Evolutionary conservation across 1,140 invertebrate species (phyloP).

Genomic region (Halesus radiatus): DNA sequence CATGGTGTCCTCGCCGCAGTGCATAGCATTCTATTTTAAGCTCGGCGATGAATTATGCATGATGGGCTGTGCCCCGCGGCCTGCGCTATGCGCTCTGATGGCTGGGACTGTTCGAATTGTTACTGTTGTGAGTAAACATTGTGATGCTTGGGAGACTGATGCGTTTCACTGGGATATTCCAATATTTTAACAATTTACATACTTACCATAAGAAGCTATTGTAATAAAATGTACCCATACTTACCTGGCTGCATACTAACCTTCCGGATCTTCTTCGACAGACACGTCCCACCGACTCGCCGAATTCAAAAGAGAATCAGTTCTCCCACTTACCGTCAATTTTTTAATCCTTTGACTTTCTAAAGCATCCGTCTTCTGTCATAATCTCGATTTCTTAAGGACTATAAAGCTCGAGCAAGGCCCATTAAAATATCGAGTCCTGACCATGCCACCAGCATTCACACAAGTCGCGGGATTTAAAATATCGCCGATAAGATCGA

Average conservation of each 20-base stretch:
- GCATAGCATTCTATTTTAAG: conserved; percentile 27
- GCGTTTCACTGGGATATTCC: conserved; percentile 25
- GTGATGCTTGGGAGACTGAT: neutral
- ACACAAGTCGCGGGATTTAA: conserved; percentile 16
- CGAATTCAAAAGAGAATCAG: conserved; percentile 39
- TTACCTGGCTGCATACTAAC: conserved; percentile 23
- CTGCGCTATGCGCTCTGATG: too few species aligned
- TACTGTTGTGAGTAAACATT: conserved; percentile 15
- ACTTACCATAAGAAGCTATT: conserved; percentile 1
- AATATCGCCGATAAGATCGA: conserved; percentile 41
- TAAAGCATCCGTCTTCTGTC: neutral
- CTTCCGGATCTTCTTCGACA: neutral
- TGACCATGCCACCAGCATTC: neutral
- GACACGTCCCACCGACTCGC: conserved; percentile 7
- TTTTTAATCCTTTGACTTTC: conserved; percentile 20
- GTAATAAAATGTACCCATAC: conserved; percentile 5
- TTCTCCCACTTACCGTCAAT: conserved; percentile 28
- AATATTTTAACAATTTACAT: conserved; percentile 26
- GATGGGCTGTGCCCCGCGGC: neutral
- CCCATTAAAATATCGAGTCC: conserved; percentile 16
- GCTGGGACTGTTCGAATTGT: neutral
- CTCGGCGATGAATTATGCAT: conserved; percentile 18
- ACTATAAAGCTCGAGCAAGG: conserved; percentile 18
- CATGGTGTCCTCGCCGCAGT: conserved; percentile 6
- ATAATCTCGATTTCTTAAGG: conserved; percentile 14